Conservation (phyloP, 2,888 invertebrate species). For the Lasioglossum vierecki region DNA sequence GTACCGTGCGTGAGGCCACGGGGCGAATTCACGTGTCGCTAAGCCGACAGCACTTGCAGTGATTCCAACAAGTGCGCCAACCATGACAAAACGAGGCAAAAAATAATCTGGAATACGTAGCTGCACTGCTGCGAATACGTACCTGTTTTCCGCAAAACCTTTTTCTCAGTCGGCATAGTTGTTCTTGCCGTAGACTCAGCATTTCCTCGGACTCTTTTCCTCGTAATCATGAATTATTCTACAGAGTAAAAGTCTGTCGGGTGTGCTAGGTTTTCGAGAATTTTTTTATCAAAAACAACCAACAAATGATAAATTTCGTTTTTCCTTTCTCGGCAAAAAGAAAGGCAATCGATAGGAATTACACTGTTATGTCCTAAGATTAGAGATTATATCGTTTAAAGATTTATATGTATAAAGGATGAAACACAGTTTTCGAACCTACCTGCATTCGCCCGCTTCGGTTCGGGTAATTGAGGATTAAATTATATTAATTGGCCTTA, state of each 20-base stretch:
- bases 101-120: constrained; percentile 16
- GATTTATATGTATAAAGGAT: no score
- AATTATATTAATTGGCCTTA: no score
- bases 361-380: no score
- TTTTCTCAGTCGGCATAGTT: background rate
- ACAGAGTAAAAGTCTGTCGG: background rate
- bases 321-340: no score
- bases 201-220: background rate
- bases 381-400: no score
- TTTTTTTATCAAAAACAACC: background rate
- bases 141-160: background rate
- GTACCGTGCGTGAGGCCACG: constrained; percentile 22
- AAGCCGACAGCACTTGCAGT: constrained; percentile 43
- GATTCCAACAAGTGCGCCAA: constrained; percentile 43
- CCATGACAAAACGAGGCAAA: constrained; percentile 25
- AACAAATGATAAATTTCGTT: background rate
- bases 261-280: background rate
- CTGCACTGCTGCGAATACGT: background rate
- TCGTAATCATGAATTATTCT: background rate
- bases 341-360: no score
- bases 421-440: no score
- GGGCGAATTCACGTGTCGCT: constrained; percentile 47
- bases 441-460: no score
- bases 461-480: no score
- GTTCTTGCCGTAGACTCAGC: background rate